phyloP scores from a whole-genome alignment of 2,113 vertebrate species.

The Cryptotis parvus region DNA sequence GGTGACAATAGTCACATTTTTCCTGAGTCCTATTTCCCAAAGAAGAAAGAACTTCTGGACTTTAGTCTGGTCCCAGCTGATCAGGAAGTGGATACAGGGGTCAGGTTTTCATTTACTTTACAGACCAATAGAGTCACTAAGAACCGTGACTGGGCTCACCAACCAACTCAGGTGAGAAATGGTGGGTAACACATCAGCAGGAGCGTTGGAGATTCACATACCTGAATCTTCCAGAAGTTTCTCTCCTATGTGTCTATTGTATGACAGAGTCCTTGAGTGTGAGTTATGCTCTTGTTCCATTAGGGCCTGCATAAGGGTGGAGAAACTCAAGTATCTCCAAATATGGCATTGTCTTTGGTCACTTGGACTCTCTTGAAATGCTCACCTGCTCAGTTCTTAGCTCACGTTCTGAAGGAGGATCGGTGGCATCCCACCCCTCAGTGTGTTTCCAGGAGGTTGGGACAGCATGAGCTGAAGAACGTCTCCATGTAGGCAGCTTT shows the following conservation, averaged over 20 bases:
- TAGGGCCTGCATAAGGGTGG: background rate
- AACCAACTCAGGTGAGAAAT: background rate
- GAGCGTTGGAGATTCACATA: too few relatives aligned
- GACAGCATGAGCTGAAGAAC: background rate
- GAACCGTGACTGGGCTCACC: background rate
- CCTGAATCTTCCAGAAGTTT: background rate
- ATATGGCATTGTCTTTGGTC: background rate
- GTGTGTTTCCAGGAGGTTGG: background rate
- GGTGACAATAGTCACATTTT: too few relatives aligned
- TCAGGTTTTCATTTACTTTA: background rate
- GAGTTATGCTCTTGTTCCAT: background rate
- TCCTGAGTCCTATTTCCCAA: background rate
- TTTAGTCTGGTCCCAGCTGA: background rate
- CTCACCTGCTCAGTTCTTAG: conserved; percentile 1
- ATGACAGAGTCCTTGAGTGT: background rate
- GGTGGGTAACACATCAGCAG: too few relatives aligned
- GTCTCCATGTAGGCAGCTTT: conserved; percentile 34
- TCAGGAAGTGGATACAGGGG: background rate
- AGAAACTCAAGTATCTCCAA: background rate
- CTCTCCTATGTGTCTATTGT: background rate
- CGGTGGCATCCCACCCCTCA: background rate
- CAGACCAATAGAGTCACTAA: background rate
- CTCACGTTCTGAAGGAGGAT: background rate
- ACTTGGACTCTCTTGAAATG: background rate
- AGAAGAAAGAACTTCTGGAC: background rate